Evolutionary conservation across 1,140 invertebrate genomes (phyloP), one percentile per base, ranked within the genome.

Genomic region (Drosophila funebris): DNA sequence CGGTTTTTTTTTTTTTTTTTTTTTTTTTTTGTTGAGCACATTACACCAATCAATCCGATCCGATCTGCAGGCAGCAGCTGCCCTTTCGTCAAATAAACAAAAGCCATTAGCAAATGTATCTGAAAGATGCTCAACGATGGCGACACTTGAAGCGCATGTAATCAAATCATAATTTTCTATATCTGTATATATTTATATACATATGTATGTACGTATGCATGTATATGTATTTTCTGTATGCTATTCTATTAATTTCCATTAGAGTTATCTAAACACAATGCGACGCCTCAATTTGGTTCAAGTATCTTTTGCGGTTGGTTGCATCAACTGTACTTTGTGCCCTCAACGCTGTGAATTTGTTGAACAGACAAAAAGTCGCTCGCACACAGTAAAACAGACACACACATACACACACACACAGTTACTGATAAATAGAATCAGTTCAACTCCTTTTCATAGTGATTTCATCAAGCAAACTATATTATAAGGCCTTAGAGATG

Each of bases 121-220:
- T 68, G 31, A 33, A 27, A 31, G 81, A 80, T 74, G 54, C 57
- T 24, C 41, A 48, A 60, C 14, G 58, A 13, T 11, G 29, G 27
- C 60, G 64, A 68, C 56, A 73, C 71, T 73, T 69, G 71, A 46
- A 46, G 82, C 60, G 62, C 50, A 46, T 78, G 75, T 87, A 87
- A 87, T 88, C 78, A 87, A 87, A 87, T 87, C 82, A 87, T 87
- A 87, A 87, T 88, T 82, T 71, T 72, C 87, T 85, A 85, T 60
- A 50, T 44, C 39, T n/a, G 16, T 60, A 8, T 67, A 14, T 69
- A 60, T 46, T 31, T 31, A 73, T 73, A 36, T 56, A 58, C 52
- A 53, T 37, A 37, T 41, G 13, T 53, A n/a, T 58, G 54, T 54
- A 37, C 57, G 56, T 48, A 57, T n/a, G n/a, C n/a, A n/a, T 16